Evolutionary conservation across 2,797 vertebrate genomes (phyloP).

Genomic region (Botia almorhae): DNA sequence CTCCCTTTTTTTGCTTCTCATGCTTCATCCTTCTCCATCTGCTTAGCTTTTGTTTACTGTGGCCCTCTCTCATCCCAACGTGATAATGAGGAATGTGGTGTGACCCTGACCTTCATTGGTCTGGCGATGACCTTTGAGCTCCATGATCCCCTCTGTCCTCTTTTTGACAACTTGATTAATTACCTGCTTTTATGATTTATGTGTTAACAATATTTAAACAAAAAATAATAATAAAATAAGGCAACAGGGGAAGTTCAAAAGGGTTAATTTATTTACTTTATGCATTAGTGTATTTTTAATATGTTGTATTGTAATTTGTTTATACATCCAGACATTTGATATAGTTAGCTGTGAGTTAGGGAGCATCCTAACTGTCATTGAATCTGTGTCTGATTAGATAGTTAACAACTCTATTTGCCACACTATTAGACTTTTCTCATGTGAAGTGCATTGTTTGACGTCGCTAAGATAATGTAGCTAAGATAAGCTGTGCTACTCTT

Average conservation of each 20-base stretch:
- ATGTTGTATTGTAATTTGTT: neutral
- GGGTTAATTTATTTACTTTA: neutral
- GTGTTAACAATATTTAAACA: slow-evolving; percentile 85
- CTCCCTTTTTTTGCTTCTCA: slow-evolving; percentile 81
- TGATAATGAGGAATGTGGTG: slow-evolving; percentile 99
- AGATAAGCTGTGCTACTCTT: no score
- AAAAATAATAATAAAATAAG: slow-evolving; percentile 61
- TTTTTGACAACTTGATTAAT: slow-evolving; percentile 99
- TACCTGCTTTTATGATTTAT: slow-evolving; percentile 99
- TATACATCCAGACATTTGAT: no score
- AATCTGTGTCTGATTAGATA: no score
- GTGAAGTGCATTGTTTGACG: no score
- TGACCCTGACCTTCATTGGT: slow-evolving; percentile 99
- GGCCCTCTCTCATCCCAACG: slow-evolving; percentile 98
- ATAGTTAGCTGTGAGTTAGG: no score
- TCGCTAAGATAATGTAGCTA: no score
- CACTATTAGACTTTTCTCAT: no score
- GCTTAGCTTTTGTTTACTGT: slow-evolving; percentile 91
- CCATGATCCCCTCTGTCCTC: slow-evolving; percentile 91
- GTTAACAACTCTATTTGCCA: no score
- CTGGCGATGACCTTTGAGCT: slow-evolving; percentile 94
- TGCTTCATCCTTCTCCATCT: slow-evolving; percentile 88
- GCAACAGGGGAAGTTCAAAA: slow-evolving; percentile 98
- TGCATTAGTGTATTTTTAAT: neutral
- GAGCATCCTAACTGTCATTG: no score